These are phyloP conservation scores for Euphydryas editha DNA, from an alignment of 2,888 invertebrate genomes.

Conservation along the genomic window DNA sequence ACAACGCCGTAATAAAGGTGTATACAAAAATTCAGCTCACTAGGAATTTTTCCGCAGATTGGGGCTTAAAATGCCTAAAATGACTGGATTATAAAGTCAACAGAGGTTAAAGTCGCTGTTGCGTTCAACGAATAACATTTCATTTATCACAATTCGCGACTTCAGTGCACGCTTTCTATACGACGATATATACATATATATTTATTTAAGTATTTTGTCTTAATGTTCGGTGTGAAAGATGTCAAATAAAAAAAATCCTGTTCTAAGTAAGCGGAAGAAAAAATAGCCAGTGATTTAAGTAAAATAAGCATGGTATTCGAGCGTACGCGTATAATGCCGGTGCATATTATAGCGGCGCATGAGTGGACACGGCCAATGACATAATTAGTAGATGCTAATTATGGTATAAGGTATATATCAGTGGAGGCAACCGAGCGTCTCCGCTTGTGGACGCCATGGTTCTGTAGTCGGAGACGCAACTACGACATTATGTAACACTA, in stretches of 20 bases:
- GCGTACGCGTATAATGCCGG: background rate
- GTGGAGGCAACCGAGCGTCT: constrained; percentile 41
- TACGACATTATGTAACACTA: background rate
- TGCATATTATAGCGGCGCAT: constrained; percentile 25
- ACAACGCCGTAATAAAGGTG: too few species aligned
- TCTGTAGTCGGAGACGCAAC: background rate
- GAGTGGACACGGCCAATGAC: constrained; percentile 46
- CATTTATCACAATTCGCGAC: background rate
- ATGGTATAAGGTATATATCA: constrained; percentile 41
- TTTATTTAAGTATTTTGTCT: too few species aligned
- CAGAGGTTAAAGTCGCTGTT: too few species aligned
- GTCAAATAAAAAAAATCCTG: background rate
- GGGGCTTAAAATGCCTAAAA: too few species aligned
- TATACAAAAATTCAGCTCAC: too few species aligned
- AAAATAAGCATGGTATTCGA: background rate
- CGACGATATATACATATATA: too few species aligned
- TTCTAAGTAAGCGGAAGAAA: background rate
- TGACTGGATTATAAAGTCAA: too few species aligned
- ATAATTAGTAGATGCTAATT: constrained; percentile 50
- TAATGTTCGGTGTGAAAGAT: too few species aligned
- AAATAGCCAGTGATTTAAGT: background rate
- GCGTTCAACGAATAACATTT: background rate
- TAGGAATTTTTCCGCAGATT: too few species aligned
- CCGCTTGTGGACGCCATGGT: constrained; percentile 2
- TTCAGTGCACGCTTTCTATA: background rate